These are phyloP conservation scores for Rhyacophila brunnea DNA, from an alignment of 1,140 invertebrate species.

Conservation along the genomic window DNA sequence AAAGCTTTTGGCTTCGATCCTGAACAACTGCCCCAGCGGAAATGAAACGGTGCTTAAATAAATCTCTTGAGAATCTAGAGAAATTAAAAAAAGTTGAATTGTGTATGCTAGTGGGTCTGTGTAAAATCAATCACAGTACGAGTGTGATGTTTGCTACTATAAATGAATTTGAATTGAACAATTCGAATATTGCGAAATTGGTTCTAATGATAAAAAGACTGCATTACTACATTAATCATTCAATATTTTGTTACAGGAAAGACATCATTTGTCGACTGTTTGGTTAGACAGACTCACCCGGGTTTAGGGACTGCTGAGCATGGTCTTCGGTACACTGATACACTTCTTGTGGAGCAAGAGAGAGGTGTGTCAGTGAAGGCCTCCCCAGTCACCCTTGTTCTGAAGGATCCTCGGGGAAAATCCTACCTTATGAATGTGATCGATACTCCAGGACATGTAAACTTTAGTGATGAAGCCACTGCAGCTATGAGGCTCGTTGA, in stretches of 20 bases:
- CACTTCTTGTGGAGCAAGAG: conserved; percentile 96
- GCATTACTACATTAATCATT: too few species aligned
- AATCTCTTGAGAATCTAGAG: too few species aligned
- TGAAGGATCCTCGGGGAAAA: conserved; percentile 93
- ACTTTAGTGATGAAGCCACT: conserved; percentile 99
- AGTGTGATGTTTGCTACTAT: too few species aligned
- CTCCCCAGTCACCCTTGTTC: conserved; percentile 89
- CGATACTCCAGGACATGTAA: conserved; percentile 99
- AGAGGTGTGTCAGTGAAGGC: conserved; percentile 97
- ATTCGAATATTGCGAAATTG: too few species aligned
- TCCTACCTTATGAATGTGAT: conserved; percentile 95
- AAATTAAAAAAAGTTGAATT: too few species aligned
- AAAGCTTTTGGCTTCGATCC: too few species aligned
- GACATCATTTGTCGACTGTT: conserved; percentile 96
- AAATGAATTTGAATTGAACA: too few species aligned
- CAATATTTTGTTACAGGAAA: conserved; percentile 60
- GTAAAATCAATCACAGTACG: too few species aligned
- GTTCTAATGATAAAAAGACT: too few species aligned
- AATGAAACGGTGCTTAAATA: too few species aligned
- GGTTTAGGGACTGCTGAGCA: conserved; percentile 66
- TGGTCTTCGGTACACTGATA: conserved; percentile 90
- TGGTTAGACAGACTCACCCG: conserved; percentile 97
- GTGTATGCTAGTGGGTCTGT: too few species aligned
- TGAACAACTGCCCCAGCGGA: too few species aligned
- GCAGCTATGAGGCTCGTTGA: conserved; percentile 95